Percentiles rank a stretch among this genome's conserved stretches.
Conservation (phyloP, 1,140 invertebrate species). For the Diachasma alloeum region DNA sequence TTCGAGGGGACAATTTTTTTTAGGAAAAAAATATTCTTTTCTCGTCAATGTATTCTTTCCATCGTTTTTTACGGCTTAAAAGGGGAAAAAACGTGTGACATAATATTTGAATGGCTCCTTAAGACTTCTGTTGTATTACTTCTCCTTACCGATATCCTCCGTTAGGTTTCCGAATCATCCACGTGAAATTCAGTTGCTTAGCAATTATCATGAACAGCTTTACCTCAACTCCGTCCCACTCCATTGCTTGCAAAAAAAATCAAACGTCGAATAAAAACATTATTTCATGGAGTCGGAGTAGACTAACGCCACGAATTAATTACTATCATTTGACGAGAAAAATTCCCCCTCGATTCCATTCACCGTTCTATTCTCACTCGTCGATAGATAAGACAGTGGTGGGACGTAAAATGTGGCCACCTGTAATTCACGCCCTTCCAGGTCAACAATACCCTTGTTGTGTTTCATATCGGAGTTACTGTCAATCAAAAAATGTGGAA, state of each 20-base stretch:
- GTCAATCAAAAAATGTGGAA: not conserved
- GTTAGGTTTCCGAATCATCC: constrained; percentile 41
- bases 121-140: too few species aligned
- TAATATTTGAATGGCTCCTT: too few species aligned
- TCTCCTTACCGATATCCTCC: constrained; percentile 34
- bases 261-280: constrained; percentile 23
- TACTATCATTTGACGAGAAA: constrained; percentile 40
- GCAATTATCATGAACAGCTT: constrained; percentile 45
- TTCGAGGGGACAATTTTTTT: too few species aligned
- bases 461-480: constrained; percentile 34
- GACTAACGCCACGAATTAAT: not conserved
- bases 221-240: constrained; percentile 47
- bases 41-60: too few species aligned
- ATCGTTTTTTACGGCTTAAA: too few species aligned
- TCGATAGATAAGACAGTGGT: constrained; percentile 48
- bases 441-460: constrained; percentile 32
- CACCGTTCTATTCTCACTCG: constrained; percentile 39
- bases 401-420: constrained; percentile 41
- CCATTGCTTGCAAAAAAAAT: constrained; percentile 24
- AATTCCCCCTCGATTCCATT: constrained; percentile 40
- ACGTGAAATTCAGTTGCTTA: constrained; percentile 49
- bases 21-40: too few species aligned
- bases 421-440: constrained; percentile 44
- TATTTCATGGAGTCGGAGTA: not conserved
- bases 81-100: too few species aligned